Base-by-base conservation (phyloP, 1,140 invertebrate species). In the Brachionus sp. region DNA sequence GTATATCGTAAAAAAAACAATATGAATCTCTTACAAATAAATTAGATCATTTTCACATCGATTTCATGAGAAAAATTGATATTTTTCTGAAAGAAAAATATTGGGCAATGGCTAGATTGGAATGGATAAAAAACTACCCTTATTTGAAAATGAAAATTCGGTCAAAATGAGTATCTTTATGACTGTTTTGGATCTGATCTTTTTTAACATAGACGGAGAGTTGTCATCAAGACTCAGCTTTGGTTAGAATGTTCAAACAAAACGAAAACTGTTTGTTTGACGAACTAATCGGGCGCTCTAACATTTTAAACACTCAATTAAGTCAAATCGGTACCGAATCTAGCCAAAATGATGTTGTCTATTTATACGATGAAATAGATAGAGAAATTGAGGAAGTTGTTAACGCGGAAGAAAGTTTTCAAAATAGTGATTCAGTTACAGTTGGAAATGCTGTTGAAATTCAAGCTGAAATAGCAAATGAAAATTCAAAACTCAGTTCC, bases 171-270 rank as follows among this genome's bases (percentile, higher is more conserved):
- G 33, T 66, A 33, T 35, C 10, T 66, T 29, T 66, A 66, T 66
- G 62, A 66, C 33, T 66, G 62, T 66, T 66, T 66, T 66, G 33
- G 33, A 29, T 66, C 62, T 33, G 62, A 66, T n/a, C n/a, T n/a
- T n/a, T n/a, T n/a, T n/a, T n/a, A n/a, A n/a, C n/a, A n/a, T n/a
- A n/a, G n/a, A n/a, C n/a, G n/a, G n/a, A n/a, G n/a, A 62, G 23
- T 62, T 62, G 57, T 19, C 13, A 62, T 62, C 57, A 62, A n/a
- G 25, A 16, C n/a, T 62, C 57, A 19, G 16, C 57, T 25, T 62
- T 62, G n/a, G 23, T 62, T 62, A 62, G 57, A n/a, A 10, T 62
- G 12, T 62, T 62, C 25, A 62, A 23, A 16, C 57, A 62, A 62
- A 62, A 62, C 23, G 57, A 62, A 62, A 62, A 62, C 23, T 62